These are phyloP conservation scores for Philereme transversata DNA, from an alignment of 2,888 invertebrate genomes.

Conservation along the genomic window DNA sequence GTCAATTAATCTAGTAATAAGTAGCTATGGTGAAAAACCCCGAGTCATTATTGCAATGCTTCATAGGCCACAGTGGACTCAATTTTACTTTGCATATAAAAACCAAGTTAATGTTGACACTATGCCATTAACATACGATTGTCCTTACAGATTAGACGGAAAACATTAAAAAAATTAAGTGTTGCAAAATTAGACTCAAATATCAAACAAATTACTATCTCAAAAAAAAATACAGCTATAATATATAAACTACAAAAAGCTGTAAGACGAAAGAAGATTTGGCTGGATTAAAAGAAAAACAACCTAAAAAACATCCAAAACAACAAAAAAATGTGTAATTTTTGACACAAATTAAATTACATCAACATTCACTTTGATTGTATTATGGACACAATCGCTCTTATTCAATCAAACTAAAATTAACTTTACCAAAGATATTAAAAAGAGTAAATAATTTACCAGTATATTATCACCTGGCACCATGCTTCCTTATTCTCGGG, in stretches of 20 bases:
- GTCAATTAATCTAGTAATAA: slow-evolving; percentile 29
- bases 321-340: too few species aligned
- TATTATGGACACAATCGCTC: too few species aligned
- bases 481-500: slow-evolving; percentile 66
- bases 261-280: too few species aligned
- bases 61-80: slow-evolving; percentile 59
- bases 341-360: too few species aligned
- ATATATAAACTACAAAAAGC: too few species aligned
- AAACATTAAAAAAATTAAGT: slow-evolving; percentile 8
- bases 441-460: too few species aligned
- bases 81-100: slow-evolving; percentile 60
- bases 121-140: slow-evolving; percentile 31
- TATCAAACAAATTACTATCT: neutral
- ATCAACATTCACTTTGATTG: too few species aligned
- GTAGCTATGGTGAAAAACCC: slow-evolving; percentile 32
- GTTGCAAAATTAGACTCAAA: slow-evolving; percentile 2
- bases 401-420: too few species aligned
- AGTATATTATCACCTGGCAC: too few species aligned
- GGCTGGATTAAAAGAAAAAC: too few species aligned
- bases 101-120: slow-evolving; percentile 39
- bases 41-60: slow-evolving; percentile 55
- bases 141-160: slow-evolving; percentile 8
- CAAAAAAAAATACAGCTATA: neutral
- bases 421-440: too few species aligned
- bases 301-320: too few species aligned